phyloP scores from a whole-genome alignment of 2,113 vertebrate genomes.

The Ginglymostoma cirratum region DNA sequence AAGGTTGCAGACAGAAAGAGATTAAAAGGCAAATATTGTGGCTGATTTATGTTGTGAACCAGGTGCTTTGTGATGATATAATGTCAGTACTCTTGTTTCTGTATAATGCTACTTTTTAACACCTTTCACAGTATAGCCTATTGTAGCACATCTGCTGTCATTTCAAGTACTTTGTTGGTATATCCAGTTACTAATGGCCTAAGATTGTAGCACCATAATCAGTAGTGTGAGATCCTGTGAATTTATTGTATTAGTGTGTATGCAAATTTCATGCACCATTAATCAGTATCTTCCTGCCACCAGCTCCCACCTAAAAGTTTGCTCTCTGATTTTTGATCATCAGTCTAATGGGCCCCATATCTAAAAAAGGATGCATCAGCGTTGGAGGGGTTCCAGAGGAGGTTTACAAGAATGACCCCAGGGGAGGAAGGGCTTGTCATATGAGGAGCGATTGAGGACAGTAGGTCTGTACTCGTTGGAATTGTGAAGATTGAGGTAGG shows the following conservation, averaged over 20 bases:
- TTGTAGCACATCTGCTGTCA: background rate
- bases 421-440: too few species aligned
- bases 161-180: background rate
- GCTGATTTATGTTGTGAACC: background rate
- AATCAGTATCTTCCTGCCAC: background rate
- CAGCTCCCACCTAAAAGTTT: too few species aligned
- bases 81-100: background rate
- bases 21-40: background rate
- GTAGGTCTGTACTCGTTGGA: too few species aligned
- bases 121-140: background rate
- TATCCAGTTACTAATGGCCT: too few species aligned
- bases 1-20: background rate
- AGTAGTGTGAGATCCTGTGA: background rate
- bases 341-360: too few species aligned
- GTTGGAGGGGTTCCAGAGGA: too few species aligned
- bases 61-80: background rate
- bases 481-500: too few species aligned
- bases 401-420: too few species aligned
- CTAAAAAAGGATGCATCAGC: too few species aligned
- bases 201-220: background rate
- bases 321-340: too few species aligned
- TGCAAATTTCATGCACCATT: background rate
- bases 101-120: background rate
- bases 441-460: too few species aligned
- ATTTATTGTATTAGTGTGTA: background rate